Evolutionary conservation across 2,888 invertebrate genomes (phyloP), one percentile per base, ranked within the genome.

Genomic region (Drosophila pseudotakahashii): DNA sequence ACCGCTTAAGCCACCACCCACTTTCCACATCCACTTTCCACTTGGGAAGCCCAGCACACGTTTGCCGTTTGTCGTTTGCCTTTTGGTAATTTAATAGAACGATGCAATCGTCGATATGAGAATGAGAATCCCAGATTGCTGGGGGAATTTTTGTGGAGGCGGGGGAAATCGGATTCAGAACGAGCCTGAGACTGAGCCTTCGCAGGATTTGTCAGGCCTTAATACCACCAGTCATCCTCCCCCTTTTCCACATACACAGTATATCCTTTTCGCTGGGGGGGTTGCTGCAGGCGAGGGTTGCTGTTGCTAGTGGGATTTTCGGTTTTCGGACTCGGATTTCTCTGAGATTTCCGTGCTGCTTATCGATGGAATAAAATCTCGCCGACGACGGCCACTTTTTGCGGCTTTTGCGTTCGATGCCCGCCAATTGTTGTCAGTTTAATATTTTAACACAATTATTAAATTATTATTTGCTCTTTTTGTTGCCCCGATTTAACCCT

Each of bases 11-110:
- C 67, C 64, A 30, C 68, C 64, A 68, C 52, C 64, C 54, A 61
- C 61, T 61, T 61, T 39, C 32, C 32, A 10, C 32, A 2, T 34
- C 32, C 32, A 34, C 32, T 34, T 34, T 34, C 34, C 34, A 11
- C 34, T 10, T 41, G 14, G 41, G 41, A 14, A 41, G 41, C 42
- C 16, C 42, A 42, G 42, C 42, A 42, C 42, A 42, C 42, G 42
- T 73, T 71, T 26, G 45, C 13, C 45, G 45, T 45, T 45, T 50
- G 59, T 71, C 68, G 72, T 73, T 81, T 81, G 81, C 85, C 88
- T 88, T 82, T 82, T 85, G 85, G 82, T 82, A 82, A 82, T 82
- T 82, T 82, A 82, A 88, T 88, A 82, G 82, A 82, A 88, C 88
- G 81, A 81, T 82, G 85, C 81, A 79, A 87, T 87, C 88, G 72